These are phyloP conservation scores for Ischnus inquisitorius DNA, from an alignment of 2,888 invertebrate genomes.

Conservation along the genomic window DNA sequence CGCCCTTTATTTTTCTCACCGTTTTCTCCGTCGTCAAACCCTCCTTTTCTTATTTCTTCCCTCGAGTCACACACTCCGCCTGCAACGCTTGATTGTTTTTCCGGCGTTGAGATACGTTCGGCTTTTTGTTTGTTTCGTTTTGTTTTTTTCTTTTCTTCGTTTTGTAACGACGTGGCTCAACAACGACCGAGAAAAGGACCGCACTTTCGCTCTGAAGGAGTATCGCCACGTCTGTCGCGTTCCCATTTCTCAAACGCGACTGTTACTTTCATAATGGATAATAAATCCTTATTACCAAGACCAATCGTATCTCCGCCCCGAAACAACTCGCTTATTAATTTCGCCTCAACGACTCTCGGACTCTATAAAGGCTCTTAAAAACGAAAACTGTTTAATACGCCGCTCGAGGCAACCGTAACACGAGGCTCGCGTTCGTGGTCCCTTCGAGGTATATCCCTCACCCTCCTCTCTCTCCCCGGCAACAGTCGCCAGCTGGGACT, in stretches of 20 bases:
- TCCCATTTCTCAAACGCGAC: constrained; percentile 1
- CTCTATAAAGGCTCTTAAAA: constrained; percentile 12
- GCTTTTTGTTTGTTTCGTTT: neutral
- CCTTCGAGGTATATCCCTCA: constrained; percentile 43
- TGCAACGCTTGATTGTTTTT: constrained; percentile 42
- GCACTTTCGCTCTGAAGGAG: constrained; percentile 83
- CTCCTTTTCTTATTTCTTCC: constrained; percentile 25
- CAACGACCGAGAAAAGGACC: constrained; percentile 84
- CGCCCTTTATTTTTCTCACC: neutral
- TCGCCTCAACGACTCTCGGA: constrained; percentile 7
- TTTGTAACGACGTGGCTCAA: constrained; percentile 75
- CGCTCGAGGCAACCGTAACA: constrained; percentile 29
- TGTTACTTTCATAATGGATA: constrained; percentile 1
- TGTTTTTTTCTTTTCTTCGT: too few relatives aligned
- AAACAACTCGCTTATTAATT: constrained; percentile 16
- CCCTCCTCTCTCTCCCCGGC: too few relatives aligned
- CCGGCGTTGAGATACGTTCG: constrained; percentile 49
- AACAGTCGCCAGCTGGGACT: constrained; percentile 45
- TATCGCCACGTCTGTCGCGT: constrained; percentile 73
- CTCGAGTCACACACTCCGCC: constrained; percentile 38
- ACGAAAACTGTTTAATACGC: constrained; percentile 47
- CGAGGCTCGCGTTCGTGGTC: constrained; percentile 53
- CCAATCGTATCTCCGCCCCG: constrained; percentile 47
- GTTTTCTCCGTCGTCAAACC: neutral
- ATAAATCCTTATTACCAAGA: constrained; percentile 29